Evolutionary conservation across 2,888 invertebrate species (phyloP).

Genomic region (Liopterus haemorrhoidalis): DNA sequence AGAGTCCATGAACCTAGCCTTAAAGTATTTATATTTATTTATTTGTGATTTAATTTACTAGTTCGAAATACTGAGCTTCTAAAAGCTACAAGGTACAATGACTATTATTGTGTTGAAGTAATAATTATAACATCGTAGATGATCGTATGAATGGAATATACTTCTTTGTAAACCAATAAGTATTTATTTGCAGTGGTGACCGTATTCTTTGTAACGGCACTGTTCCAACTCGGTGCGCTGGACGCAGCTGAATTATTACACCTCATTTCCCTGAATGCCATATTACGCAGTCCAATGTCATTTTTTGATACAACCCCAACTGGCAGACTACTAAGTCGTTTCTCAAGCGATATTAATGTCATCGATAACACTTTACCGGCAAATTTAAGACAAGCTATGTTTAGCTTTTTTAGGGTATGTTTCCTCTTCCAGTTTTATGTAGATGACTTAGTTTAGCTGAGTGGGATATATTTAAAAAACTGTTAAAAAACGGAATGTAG

Average conservation of each 20-base stretch:
- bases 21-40: no score
- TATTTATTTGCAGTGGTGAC: slow-evolving; percentile 21
- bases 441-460: slow-evolving; percentile 39
- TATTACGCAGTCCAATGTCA: slow-evolving; percentile 58
- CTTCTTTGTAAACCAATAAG: no score
- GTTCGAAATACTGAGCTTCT: no score
- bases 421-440: slow-evolving; percentile 29
- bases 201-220: slow-evolving; percentile 44
- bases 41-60: no score
- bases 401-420: slow-evolving; percentile 46
- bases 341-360: slow-evolving; percentile 62
- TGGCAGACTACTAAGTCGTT: slow-evolving; percentile 63
- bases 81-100: no score
- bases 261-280: slow-evolving; percentile 49
- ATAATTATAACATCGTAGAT: no score
- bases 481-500: no score
- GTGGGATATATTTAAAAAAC: no score
- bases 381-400: slow-evolving; percentile 47
- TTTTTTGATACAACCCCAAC: slow-evolving; percentile 67
- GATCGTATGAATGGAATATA: no score
- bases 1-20: no score
- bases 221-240: slow-evolving; percentile 41
- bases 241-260: slow-evolving; percentile 58
- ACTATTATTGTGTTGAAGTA: no score
- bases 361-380: slow-evolving; percentile 57